These are phyloP conservation scores for Troides helena DNA, from an alignment of 2,888 invertebrate species.

Conservation along the genomic window DNA sequence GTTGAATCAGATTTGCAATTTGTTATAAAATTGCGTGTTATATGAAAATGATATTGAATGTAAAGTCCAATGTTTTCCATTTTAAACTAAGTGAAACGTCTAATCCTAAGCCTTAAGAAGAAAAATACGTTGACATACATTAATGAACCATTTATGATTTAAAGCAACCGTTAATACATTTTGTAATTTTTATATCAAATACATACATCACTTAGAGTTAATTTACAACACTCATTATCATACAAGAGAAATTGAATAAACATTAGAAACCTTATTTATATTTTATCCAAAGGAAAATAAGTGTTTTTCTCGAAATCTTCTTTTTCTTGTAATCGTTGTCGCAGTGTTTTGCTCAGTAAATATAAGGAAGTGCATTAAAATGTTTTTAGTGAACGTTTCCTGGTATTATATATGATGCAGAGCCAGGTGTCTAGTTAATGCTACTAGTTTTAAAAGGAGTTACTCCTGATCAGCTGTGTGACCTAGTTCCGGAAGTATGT, in stretches of 20 bases:
- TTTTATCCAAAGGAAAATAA: no score
- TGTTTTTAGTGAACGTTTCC: constrained; percentile 1
- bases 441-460: constrained; percentile 9
- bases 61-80: constrained; percentile 25
- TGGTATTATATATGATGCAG: not conserved
- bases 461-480: constrained; percentile 32
- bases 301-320: no score
- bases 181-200: no score
- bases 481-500: constrained; percentile 47
- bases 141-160: no score
- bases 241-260: no score
- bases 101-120: not conserved
- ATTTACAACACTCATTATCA: no score
- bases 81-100: constrained; percentile 34
- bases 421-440: constrained; percentile 7
- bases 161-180: no score
- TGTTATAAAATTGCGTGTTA: constrained; percentile 52
- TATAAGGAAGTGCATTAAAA: not conserved
- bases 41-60: constrained; percentile 26
- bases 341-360: not conserved
- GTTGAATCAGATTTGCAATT: constrained; percentile 69
- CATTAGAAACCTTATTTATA: no score
- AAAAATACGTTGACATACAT: no score
- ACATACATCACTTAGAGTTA: no score
- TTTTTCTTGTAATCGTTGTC: not conserved